phyloP scores from a whole-genome alignment of 2,797 vertebrate genomes.

The Tadarida brasiliensis region DNA sequence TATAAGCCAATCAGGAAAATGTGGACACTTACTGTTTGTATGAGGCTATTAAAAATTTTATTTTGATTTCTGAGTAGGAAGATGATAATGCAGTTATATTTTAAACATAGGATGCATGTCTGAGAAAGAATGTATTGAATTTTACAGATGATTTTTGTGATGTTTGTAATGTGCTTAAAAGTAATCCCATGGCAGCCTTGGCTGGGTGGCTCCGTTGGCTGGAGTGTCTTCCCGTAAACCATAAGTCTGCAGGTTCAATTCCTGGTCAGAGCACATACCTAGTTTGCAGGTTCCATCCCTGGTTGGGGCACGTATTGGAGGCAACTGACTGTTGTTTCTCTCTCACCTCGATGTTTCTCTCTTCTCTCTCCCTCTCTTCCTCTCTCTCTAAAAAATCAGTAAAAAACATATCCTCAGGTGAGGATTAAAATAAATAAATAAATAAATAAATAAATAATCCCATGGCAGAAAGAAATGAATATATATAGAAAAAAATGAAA shows the following conservation, averaged over 20 bases:
- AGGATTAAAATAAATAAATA: not conserved
- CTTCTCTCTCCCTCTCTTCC: not conserved
- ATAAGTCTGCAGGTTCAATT: not conserved
- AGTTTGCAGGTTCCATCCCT: not conserved
- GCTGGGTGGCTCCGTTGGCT: not conserved
- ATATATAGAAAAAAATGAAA: not conserved
- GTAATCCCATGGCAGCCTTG: not conserved
- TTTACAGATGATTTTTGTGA: not conserved
- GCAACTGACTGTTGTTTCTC: not conserved
- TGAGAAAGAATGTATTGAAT: not conserved
- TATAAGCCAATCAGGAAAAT: not conserved
- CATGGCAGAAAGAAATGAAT: not conserved
- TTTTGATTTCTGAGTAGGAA: not conserved
- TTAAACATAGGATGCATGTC: not conserved
- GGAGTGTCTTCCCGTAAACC: not conserved
- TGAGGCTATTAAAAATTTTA: not conserved
- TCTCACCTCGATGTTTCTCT: not conserved
- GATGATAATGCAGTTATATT: not conserved
- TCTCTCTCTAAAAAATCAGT: not conserved
- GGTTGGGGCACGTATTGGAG: not conserved
- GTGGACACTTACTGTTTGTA: not conserved
- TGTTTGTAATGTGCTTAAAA: constrained; percentile 43
- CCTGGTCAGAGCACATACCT: not conserved
- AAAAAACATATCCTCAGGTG: not conserved
- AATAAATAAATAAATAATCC: not conserved